Conservation (phyloP, 2,888 invertebrate species). For the Tuberolachnus salignus region DNA sequence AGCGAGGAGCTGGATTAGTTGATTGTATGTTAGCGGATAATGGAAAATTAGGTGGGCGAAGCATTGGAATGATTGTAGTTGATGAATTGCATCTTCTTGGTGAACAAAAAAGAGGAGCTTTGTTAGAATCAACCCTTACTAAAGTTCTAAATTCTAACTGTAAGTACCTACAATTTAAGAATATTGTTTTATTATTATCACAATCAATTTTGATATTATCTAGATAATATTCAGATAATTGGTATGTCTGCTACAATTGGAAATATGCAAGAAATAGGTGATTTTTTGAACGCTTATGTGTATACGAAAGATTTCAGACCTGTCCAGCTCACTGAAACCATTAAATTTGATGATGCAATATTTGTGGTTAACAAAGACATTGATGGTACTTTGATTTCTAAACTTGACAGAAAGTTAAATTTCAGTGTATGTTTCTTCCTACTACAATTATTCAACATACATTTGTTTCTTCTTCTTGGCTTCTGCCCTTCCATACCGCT, state of each 20-base stretch:
- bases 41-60: conserved; percentile 69
- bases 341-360: conserved; percentile 74
- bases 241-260: conserved; percentile 98
- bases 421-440: conserved; percentile 45
- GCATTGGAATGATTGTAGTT: conserved; percentile 80
- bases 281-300: conserved; percentile 80
- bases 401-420: conserved; percentile 51
- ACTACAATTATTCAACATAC: no score
- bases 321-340: conserved; percentile 80
- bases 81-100: conserved; percentile 95
- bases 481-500: no score
- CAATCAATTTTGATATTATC: conserved; percentile 58
- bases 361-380: conserved; percentile 60
- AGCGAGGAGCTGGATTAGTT: conserved; percentile 86
- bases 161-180: conserved; percentile 62
- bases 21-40: conserved; percentile 81
- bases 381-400: conserved; percentile 45
- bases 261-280: conserved; percentile 80
- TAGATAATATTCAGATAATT: conserved; percentile 80
- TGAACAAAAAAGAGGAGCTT: conserved; percentile 83
- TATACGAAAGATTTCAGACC: conserved; percentile 88
- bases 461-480: no score
- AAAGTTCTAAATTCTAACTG: conserved; percentile 76
- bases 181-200: conserved; percentile 38
- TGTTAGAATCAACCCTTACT: conserved; percentile 81